Conservation (phyloP, 2,888 invertebrate genomes). For the Druceiella hillmani region DNA sequence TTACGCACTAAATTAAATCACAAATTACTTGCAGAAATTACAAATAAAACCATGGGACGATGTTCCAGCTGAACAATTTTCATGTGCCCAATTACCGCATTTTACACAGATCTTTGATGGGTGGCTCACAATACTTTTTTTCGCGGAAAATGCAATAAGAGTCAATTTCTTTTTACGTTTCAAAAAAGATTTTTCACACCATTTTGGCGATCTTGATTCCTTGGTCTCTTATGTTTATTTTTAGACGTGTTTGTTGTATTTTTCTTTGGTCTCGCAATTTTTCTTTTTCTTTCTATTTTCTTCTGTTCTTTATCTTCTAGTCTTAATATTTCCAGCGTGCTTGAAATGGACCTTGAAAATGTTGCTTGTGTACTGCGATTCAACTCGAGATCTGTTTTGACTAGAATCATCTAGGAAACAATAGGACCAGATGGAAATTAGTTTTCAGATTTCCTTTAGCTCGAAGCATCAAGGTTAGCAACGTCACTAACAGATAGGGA, state of each 20-base stretch:
- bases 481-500: constrained; percentile 11
- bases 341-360: too few species aligned
- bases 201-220: too few species aligned
- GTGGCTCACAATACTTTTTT: constrained; percentile 10
- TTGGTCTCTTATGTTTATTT: too few species aligned
- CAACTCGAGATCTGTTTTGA: too few species aligned
- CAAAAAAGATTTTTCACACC: too few species aligned
- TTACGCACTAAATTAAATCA: constrained; percentile 10
- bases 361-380: too few species aligned
- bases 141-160: constrained; percentile 16
- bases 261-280: constrained; percentile 3
- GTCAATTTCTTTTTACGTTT: constrained; percentile 10
- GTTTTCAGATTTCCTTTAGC: constrained; percentile 8
- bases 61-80: constrained; percentile 12
- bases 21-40: constrained; percentile 10
- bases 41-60: constrained; percentile 13
- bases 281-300: constrained; percentile 12
- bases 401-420: too few species aligned
- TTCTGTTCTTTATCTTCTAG: constrained; percentile 13
- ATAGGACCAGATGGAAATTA: constrained; percentile 7
- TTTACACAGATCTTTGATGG: constrained; percentile 13
- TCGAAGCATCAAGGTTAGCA: constrained; percentile 8
- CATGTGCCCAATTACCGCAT: constrained; percentile 16
- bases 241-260: constrained; percentile 7
- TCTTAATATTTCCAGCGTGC: too few species aligned